Conservation (phyloP, 1,140 invertebrate species). For the Telenomus remus region DNA sequence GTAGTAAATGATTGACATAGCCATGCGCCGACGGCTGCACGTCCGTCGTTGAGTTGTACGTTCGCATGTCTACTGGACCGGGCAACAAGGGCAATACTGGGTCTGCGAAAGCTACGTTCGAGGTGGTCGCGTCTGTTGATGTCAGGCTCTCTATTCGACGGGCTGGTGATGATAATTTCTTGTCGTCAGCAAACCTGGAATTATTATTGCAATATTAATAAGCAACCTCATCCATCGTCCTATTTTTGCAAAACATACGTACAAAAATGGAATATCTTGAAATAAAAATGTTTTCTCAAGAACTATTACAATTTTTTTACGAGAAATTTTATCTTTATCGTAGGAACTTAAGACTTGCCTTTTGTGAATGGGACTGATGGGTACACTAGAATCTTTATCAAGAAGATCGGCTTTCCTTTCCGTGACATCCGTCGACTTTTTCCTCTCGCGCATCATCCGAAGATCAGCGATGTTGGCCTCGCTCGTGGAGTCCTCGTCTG, state of each 20-base stretch:
- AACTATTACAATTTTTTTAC: too few relatives aligned
- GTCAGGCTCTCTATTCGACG: constrained; percentile 55
- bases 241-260: too few relatives aligned
- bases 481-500: constrained; percentile 86
- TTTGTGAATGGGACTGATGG: constrained; percentile 52
- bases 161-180: constrained; percentile 65
- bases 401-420: constrained; percentile 77
- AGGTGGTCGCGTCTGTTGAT: constrained; percentile 60
- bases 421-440: constrained; percentile 83
- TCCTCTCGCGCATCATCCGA: constrained; percentile 85
- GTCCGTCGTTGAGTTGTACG: constrained; percentile 79
- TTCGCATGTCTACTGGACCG: constrained; percentile 91
- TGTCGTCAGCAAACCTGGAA: constrained; percentile 65
- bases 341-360: too few relatives aligned
- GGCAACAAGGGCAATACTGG: constrained; percentile 84
- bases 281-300: too few relatives aligned
- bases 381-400: constrained; percentile 61
- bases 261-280: too few relatives aligned
- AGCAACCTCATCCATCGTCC: too few relatives aligned
- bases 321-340: too few relatives aligned
- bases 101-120: constrained; percentile 73
- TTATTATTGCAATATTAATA: constrained; percentile 10
- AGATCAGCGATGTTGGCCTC: constrained; percentile 86
- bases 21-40: constrained; percentile 76
- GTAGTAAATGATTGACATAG: constrained; percentile 79